These are phyloP conservation scores for Cariama cristata DNA, from an alignment of 2,113 vertebrate species.

Conservation along the genomic window DNA sequence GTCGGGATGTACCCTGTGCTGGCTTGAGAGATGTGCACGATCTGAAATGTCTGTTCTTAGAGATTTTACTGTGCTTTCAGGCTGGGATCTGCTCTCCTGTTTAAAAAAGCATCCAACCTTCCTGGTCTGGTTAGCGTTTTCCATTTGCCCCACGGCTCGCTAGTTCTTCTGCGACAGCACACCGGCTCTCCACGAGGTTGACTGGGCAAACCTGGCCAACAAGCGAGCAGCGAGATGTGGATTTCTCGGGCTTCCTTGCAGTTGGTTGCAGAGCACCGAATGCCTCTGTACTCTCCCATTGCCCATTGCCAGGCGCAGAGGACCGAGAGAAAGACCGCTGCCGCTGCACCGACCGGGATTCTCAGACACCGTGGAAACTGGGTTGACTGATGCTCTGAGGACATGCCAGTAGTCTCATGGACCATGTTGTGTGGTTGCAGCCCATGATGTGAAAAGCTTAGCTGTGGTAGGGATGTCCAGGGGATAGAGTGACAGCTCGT, in stretches of 20 bases:
- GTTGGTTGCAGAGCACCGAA: accelerated
- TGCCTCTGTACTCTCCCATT: not conserved
- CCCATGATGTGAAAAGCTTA: not conserved
- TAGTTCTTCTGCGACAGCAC: not conserved
- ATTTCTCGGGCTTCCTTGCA: not conserved
- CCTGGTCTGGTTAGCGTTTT: not conserved
- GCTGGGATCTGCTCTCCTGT: not conserved
- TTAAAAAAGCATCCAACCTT: not conserved
- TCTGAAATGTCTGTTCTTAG: not conserved
- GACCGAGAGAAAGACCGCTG: not conserved
- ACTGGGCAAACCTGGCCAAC: no score
- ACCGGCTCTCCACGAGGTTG: accelerated
- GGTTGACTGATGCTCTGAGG: not conserved
- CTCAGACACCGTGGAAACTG: accelerated
- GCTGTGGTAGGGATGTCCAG: not conserved
- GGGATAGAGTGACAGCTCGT: not conserved
- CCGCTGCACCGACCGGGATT: not conserved
- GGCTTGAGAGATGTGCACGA: accelerated
- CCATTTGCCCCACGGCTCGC: accelerated
- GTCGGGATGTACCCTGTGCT: not conserved
- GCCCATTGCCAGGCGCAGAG: not conserved
- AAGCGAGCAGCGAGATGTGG: not conserved
- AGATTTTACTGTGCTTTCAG: not conserved
- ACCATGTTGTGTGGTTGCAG: not conserved
- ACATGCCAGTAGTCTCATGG: accelerated